A percentile compares a stretch with the other conserved stretches of the same genome.
phyloP scores from a whole-genome alignment of 2,888 invertebrate species.

The Agonopterix alstromeriana region DNA sequence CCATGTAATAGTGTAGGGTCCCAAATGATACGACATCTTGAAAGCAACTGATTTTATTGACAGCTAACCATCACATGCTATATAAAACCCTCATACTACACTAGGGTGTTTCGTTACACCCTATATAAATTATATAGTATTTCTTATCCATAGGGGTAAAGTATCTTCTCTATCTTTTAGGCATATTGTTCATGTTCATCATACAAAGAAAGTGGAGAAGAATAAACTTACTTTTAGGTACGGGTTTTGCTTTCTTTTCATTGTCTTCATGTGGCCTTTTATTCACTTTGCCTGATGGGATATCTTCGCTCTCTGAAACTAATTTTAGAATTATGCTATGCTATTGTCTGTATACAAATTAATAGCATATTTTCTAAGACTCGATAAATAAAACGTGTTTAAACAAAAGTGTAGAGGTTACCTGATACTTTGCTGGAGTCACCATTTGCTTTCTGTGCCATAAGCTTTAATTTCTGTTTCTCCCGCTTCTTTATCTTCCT shows the following conservation, averaged over 20 bases:
- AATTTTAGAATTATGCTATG: background rate
- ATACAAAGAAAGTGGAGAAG: background rate
- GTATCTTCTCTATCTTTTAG: too few species aligned
- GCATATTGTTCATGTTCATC: too few species aligned
- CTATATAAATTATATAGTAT: too few species aligned
- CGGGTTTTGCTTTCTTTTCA: constrained; percentile 16
- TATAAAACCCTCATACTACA: too few species aligned
- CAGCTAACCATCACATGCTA: too few species aligned
- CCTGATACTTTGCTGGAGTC: constrained; percentile 22
- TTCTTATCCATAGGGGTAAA: too few species aligned
- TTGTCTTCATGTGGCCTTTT: constrained; percentile 39
- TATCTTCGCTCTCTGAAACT: background rate
- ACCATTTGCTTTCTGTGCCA: constrained; percentile 63
- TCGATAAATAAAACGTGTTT: background rate
- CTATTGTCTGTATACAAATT: too few species aligned
- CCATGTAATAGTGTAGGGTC: too few species aligned
- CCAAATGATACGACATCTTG: too few species aligned
- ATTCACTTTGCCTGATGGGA: constrained; percentile 17
- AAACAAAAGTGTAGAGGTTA: constrained; percentile 22
- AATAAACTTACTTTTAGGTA: constrained; percentile 43
- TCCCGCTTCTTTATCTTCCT: constrained; percentile 87
- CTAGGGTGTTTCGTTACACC: too few species aligned
- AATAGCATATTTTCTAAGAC: too few species aligned
- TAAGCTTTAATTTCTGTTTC: constrained; percentile 79
- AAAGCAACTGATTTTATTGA: too few species aligned